Evolutionary conservation across 30 jellyfish, hydroid and myxozoan species (phyloP).

Genomic region (Aurelia sp.): DNA sequence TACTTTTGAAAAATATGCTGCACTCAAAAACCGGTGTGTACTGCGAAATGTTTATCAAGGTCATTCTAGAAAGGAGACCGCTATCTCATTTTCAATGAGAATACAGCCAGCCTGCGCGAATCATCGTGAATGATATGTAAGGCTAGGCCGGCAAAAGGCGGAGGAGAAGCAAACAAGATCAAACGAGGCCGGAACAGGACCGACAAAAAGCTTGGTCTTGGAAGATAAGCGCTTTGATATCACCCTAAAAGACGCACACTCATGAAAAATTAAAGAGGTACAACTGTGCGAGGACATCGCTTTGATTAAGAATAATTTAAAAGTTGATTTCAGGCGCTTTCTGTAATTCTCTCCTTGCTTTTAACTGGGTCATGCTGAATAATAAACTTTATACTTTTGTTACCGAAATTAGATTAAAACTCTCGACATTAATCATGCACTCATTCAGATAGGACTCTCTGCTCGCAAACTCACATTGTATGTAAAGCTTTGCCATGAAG

Average conservation of each 20-base stretch:
- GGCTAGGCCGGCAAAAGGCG: not conserved
- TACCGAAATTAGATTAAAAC: constrained; percentile 51
- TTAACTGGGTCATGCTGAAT: constrained; percentile 47
- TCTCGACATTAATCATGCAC: constrained; percentile 27
- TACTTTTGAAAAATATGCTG: too few species aligned
- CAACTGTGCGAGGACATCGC: constrained; percentile 36
- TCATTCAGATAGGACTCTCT: constrained; percentile 34
- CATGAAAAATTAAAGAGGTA: constrained; percentile 49
- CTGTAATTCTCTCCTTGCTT: constrained; percentile 41
- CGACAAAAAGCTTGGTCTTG: constrained; percentile 42
- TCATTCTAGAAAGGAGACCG: too few species aligned
- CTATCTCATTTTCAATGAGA: too few species aligned
- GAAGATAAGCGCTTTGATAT: constrained; percentile 36
- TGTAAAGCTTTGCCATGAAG: constrained; percentile 29
- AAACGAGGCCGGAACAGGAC: constrained; percentile 49
- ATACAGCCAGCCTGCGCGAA: too few species aligned
- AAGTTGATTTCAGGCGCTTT: constrained; percentile 56
- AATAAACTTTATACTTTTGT: constrained; percentile 4
- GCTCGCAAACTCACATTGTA: constrained; percentile 4
- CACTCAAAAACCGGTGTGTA: too few species aligned
- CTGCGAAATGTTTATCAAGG: too few species aligned
- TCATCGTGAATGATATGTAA: too few species aligned
- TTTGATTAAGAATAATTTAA: constrained; percentile 28
- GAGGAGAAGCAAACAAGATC: constrained; percentile 8
- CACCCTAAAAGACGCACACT: constrained; percentile 39